phyloP scores from a whole-genome alignment of 2,888 invertebrate genomes.

The Pristionchus maxplancki region DNA sequence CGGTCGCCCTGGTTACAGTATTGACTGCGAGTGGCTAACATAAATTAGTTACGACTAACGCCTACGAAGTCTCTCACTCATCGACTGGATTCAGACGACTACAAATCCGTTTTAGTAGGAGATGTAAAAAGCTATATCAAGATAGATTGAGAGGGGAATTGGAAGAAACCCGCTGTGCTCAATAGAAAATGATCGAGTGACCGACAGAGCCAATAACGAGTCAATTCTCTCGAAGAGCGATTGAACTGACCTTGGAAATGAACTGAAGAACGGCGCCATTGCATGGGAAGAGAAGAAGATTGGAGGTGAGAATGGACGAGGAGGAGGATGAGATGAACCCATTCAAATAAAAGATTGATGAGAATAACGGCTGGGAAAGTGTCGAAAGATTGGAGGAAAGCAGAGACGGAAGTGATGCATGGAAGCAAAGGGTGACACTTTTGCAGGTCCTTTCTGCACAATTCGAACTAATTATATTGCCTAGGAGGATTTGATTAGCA shows the following conservation, averaged over 20 bases:
- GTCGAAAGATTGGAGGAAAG: not conserved
- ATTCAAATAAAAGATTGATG: not conserved
- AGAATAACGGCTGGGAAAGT: not conserved
- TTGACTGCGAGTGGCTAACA: not conserved
- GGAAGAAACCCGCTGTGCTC: not conserved
- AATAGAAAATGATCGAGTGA: not conserved
- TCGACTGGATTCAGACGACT: not conserved
- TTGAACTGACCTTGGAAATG: constrained; percentile 19
- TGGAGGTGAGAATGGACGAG: not conserved
- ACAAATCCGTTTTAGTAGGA: not conserved
- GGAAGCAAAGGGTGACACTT: not conserved
- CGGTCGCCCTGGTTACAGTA: not conserved
- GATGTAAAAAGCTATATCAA: not conserved
- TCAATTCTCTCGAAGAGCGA: constrained; percentile 4
- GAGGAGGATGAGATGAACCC: not conserved
- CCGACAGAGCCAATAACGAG: not conserved
- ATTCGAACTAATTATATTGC: no score
- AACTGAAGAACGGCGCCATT: not conserved
- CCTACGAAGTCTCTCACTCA: not conserved
- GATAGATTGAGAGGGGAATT: not conserved
- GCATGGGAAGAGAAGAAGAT: not conserved
- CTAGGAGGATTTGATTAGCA: no score
- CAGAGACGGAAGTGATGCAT: not conserved
- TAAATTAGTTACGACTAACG: not conserved
- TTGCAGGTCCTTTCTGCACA: not conserved